Evolutionary conservation across 1,140 invertebrate species (phyloP), one percentile per base, ranked within the genome.

Genomic region (Samia ricini): DNA sequence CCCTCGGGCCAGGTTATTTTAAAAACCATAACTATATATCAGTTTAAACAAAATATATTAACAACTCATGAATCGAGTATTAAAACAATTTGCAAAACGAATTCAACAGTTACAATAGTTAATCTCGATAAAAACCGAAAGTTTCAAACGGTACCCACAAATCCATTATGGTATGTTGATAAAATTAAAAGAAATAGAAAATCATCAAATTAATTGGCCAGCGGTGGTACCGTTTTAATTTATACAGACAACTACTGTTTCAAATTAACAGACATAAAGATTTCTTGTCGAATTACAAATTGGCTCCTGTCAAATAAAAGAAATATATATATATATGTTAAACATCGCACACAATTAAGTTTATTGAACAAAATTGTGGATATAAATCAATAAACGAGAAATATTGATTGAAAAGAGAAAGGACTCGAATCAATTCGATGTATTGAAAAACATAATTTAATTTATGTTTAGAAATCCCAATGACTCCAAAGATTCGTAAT

Each of bases 381-480:
- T 52, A 52, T 23, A 20, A 21, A 52, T 23, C 50, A 52, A 52
- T 21, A 48, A 19, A 58, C 19, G 18, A 36, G 15, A 58, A 42
- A 58, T 21, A 36, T 59, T 29, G 15, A 59, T 60, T 55, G 49
- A 63, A 66, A 71, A 71, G 69, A 61, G 69, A 71, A 71, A 71
- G 69, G 69, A 71, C 54, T 58, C 54, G 48, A 23, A 48, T 51
- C 36, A 22, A 59, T 29, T 42, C 33, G 33, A 42, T 42, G 33
- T 42, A 42, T 42, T 33, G 15, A 57, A 55, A 55, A 55, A 3
- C 15, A 23, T 20, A 55, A 66, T 60, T 55, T n/a, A 61, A 71
- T 71, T 71, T 71, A 67, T 71, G 64, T 60, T 67, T 67, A 67
- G 64, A 71, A 71, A 71, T 61, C 26, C 49, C 22, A 64, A 63